Evolutionary conservation across 1,140 invertebrate genomes (phyloP).

Genomic region (Ceratoteleas bidentatus): DNA sequence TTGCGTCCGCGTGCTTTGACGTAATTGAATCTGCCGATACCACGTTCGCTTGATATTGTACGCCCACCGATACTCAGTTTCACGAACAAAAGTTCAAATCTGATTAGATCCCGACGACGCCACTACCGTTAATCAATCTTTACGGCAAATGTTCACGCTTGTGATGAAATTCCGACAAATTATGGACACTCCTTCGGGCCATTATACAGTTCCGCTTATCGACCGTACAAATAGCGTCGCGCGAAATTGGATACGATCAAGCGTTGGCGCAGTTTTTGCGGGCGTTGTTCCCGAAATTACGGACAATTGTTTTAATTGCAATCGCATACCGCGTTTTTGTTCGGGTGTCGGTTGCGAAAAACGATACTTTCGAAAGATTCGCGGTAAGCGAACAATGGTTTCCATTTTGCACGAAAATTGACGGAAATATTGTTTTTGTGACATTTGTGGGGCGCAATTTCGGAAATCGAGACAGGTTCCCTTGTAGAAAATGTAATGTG

Average conservation of each 20-base stretch:
- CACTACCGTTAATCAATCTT: constrained; percentile 60
- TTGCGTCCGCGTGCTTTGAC: constrained; percentile 43
- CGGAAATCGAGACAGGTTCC: too few relatives aligned
- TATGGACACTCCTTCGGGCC: constrained; percentile 56
- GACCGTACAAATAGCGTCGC: constrained; percentile 17
- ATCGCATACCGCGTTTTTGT: neutral
- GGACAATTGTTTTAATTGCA: neutral
- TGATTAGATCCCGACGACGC: constrained; percentile 52
- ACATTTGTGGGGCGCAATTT: too few relatives aligned
- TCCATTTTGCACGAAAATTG: too few relatives aligned
- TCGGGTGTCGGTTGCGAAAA: neutral
- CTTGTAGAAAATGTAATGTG: too few relatives aligned
- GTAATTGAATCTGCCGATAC: constrained; percentile 58
- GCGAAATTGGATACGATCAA: constrained; percentile 33
- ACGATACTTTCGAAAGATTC: neutral
- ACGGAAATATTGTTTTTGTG: too few relatives aligned
- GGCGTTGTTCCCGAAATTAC: constrained; percentile 14
- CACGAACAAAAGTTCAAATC: constrained; percentile 60
- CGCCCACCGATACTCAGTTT: constrained; percentile 27
- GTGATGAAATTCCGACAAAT: constrained; percentile 62
- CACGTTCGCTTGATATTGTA: constrained; percentile 47
- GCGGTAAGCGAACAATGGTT: too few relatives aligned
- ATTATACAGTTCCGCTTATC: constrained; percentile 48
- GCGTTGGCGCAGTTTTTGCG: neutral
- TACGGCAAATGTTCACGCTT: constrained; percentile 46